A percentile compares a stretch with the other conserved stretches of the same genome.
These are phyloP conservation scores for Lepidonotus clava DNA, from an alignment of 2,888 invertebrate species.

Conservation along the genomic window DNA sequence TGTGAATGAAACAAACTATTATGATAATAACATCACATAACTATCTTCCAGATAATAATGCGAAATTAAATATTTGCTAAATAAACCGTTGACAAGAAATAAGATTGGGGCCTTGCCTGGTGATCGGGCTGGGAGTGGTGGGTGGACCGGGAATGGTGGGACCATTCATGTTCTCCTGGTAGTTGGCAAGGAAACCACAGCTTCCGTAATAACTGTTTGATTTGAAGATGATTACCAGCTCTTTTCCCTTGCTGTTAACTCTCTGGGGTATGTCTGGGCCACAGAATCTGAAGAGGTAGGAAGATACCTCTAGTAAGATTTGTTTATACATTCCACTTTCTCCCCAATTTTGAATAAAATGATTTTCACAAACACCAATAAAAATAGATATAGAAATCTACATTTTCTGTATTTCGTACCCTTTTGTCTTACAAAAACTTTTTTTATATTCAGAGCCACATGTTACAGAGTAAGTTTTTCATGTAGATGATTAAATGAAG, in stretches of 20 bases:
- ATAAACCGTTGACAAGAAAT: not conserved
- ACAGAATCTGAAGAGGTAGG: not conserved
- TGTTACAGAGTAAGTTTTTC: too few species aligned
- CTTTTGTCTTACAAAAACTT: too few species aligned
- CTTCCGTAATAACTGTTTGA: not conserved
- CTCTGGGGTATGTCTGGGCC: not conserved
- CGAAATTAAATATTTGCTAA: not conserved
- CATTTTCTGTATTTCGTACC: too few species aligned
- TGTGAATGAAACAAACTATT: too few species aligned
- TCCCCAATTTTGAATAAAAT: too few species aligned
- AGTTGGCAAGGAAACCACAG: not conserved
- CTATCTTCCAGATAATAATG: not conserved
- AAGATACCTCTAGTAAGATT: too few species aligned
- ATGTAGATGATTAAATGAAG: too few species aligned
- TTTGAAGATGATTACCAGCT: not conserved
- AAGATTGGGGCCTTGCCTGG: not conserved
- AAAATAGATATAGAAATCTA: too few species aligned
- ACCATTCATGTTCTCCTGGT: not conserved
- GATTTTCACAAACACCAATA: too few species aligned
- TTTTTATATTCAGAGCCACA: too few species aligned
- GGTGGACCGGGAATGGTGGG: not conserved
- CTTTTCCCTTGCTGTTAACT: not conserved
- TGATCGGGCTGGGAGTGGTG: constrained; percentile 3
- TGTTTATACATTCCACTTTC: too few species aligned
- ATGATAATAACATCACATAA: too few species aligned